Base-by-base conservation (phyloP, 2,797 vertebrate genomes). In the Arnoldichthys spilopterus region DNA sequence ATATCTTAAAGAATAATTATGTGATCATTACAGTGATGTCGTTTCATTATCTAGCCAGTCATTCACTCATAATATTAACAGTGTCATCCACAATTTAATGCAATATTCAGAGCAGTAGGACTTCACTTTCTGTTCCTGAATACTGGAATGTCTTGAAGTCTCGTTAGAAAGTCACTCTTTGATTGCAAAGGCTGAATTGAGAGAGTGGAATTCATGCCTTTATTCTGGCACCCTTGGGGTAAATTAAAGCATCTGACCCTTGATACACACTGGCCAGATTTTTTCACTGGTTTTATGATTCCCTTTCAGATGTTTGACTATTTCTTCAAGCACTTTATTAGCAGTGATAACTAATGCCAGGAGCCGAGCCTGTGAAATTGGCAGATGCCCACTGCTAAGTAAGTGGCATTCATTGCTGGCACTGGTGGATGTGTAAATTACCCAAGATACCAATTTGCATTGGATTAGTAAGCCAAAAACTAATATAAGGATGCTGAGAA, bases 1-100 rank as follows among this genome's bases (percentile, higher is more conserved):
- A 32, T 20, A 37, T 74, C 51, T 79, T 71, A 74, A 64, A 11
- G 12, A 77, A 61, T 77, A 74, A 79, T 74, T 74, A 74, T 45
- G 30, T 43, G 32, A 54, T 72, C 43, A 76, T 26, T 72, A 26
- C 28, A 72, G 32, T 28, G 47, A 62, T 76, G 37, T 40, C 28
- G 22, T 53, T 58, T 51, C 51, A 43, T 68, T 77, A 61, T 45
- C 32, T 4, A 2, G 22, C 49, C 63, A 37, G n/a, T 30, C 45
- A 62, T 45, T 73, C 64, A 26, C 22, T 79, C 30, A 58, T 47
- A 71, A 22, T 79, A 56, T 45, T 68, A 40, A 40, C 22, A 83
- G 59, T 72, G 51, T 76, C 53, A 61, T 62, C 26, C 45, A 59
- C n/a, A 68, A 28, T 13, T 56, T 70, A 70, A 76, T 56, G 72